These are phyloP conservation scores for Oceanodroma tethys DNA, from an alignment of 2,113 vertebrate genomes.

Conservation along the genomic window DNA sequence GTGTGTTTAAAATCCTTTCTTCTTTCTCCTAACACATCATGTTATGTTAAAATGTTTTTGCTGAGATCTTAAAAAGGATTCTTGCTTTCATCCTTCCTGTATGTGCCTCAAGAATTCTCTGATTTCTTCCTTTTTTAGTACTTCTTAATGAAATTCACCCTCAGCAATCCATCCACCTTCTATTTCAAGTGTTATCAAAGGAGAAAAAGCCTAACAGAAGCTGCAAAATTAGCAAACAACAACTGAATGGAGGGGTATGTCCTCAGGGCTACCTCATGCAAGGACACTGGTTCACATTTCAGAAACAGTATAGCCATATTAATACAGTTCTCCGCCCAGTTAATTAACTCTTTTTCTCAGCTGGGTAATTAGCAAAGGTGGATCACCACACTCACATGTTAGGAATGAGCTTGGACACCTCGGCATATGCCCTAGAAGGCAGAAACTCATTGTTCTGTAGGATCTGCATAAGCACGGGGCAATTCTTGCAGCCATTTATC, in stretches of 20 bases:
- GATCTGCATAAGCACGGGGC: neutral
- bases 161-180: neutral
- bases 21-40: neutral
- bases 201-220: neutral
- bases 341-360: slow-evolving; percentile 13
- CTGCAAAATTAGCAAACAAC: neutral
- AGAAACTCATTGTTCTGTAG: neutral
- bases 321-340: neutral
- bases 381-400: neutral
- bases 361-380: slow-evolving; percentile 19
- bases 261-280: neutral
- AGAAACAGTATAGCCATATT: neutral
- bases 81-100: neutral
- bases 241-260: neutral
- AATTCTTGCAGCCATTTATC: neutral
- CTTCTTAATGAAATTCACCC: neutral
- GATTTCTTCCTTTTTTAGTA: neutral
- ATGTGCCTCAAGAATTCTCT: neutral
- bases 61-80: neutral
- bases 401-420: slow-evolving; percentile 26
- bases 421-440: slow-evolving; percentile 21
- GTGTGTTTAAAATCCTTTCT: neutral
- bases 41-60: neutral
- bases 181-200: neutral
- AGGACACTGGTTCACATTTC: neutral